phyloP scores from a whole-genome alignment of 2,888 invertebrate species.

The Corythucha ciliata region DNA sequence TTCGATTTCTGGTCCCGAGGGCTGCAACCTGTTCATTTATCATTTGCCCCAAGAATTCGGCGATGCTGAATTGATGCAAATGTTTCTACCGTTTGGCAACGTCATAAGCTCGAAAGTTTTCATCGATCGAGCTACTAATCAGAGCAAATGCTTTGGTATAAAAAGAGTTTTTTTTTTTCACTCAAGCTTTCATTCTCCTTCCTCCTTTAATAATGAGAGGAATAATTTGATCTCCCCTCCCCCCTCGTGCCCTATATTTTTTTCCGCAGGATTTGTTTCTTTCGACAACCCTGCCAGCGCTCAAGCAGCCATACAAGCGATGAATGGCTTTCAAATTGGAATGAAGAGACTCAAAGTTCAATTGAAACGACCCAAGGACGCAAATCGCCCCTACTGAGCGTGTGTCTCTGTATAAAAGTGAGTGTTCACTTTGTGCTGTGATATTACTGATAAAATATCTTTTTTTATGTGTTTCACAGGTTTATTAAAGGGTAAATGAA shows the following conservation, averaged over 20 bases:
- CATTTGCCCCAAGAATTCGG: slow-evolving; percentile 99
- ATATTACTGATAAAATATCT: too few species aligned
- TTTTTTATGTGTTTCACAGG: too few species aligned
- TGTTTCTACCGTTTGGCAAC: slow-evolving; percentile 99
- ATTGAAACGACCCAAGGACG: slow-evolving; percentile 97
- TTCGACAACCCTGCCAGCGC: slow-evolving; percentile 98
- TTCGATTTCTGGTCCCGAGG: slow-evolving; percentile 96
- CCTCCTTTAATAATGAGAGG: not conserved
- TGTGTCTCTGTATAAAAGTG: too few species aligned
- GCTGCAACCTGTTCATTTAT: slow-evolving; percentile 99
- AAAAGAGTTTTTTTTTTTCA: not conserved
- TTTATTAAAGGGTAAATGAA: too few species aligned
- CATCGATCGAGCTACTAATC: slow-evolving; percentile 98
- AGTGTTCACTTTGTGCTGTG: too few species aligned
- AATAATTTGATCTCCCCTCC: not conserved
- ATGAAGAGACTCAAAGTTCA: slow-evolving; percentile 99
- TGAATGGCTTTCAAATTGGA: slow-evolving; percentile 99
- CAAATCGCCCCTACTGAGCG: slow-evolving; percentile 94
- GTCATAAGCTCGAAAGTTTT: slow-evolving; percentile 99
- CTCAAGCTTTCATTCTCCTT: not conserved
- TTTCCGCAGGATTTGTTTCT: slow-evolving; percentile 85
- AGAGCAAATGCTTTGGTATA: slow-evolving; percentile 98
- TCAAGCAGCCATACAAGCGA: slow-evolving; percentile 96
- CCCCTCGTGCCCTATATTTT: slow-evolving; percentile 4
- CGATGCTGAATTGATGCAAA: slow-evolving; percentile 97